Conservation (phyloP, 2,888 invertebrate species). For the Eledone cirrhosa region DNA sequence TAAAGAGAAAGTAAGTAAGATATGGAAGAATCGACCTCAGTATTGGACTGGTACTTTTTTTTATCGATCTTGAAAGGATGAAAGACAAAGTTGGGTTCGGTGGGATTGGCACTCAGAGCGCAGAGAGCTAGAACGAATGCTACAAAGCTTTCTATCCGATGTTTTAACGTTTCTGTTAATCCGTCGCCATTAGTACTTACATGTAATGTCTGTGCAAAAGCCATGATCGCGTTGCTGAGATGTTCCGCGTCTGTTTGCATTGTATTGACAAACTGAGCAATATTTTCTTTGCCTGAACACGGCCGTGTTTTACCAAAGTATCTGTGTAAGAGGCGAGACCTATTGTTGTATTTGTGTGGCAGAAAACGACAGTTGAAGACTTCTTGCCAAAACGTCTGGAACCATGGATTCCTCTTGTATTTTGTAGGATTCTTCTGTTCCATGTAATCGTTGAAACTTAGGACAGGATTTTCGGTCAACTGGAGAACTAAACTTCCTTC, state of each 20-base stretch:
- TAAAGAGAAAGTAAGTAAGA: too few relatives aligned
- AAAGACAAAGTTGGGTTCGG: too few relatives aligned
- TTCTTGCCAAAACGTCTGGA: conserved; percentile 1
- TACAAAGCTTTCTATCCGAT: too few relatives aligned
- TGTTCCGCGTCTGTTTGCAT: neutral
- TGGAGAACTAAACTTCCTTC: conserved; percentile 17
- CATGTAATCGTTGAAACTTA: conserved; percentile 9
- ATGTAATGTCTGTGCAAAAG: conserved; percentile 19
- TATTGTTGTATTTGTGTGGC: neutral
- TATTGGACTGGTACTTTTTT: too few relatives aligned
- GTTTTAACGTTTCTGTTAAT: too few relatives aligned
- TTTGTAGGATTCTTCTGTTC: neutral
- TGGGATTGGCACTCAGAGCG: too few relatives aligned
- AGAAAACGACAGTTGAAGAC: conserved; percentile 3
- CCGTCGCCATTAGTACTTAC: neutral
- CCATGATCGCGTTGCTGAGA: conserved; percentile 22
- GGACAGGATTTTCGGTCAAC: neutral
- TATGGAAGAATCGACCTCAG: too few relatives aligned
- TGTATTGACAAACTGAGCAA: neutral
- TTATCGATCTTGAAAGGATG: too few relatives aligned
- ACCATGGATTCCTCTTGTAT: conserved; percentile 23
- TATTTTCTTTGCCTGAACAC: conserved; percentile 8
- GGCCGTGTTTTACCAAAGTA: neutral
- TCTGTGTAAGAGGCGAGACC: neutral
- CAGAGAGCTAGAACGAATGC: too few relatives aligned